phyloP scores from a whole-genome alignment of 1,140 invertebrate genomes.

The Megalopta genalis region DNA sequence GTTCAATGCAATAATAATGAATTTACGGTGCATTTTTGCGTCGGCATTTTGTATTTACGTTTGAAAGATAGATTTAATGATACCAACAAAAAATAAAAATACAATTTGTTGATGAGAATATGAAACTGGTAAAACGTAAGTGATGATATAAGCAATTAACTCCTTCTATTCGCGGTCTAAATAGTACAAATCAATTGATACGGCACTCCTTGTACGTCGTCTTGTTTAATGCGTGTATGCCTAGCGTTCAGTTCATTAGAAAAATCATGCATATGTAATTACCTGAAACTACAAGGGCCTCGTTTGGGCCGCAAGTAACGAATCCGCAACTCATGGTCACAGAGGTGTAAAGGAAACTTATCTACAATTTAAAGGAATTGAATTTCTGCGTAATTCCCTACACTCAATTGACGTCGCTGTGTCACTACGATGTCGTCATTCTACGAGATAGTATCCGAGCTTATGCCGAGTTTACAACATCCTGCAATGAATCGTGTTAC shows the following conservation, averaged over 20 bases:
- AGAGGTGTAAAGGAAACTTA: slow-evolving; percentile 41
- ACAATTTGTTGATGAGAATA: too few species aligned
- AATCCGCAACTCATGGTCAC: slow-evolving; percentile 92
- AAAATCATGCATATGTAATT: slow-evolving; percentile 63
- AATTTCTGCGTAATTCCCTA: slow-evolving; percentile 21
- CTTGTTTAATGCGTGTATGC: background rate
- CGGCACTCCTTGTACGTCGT: slow-evolving; percentile 33
- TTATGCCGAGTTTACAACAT: slow-evolving; percentile 36
- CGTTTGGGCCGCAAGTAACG: slow-evolving; percentile 98
- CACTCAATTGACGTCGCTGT: slow-evolving; percentile 33
- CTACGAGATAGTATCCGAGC: slow-evolving; percentile 6
- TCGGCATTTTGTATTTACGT: background rate
- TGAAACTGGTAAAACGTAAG: background rate
- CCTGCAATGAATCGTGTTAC: background rate
- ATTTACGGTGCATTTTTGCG: background rate
- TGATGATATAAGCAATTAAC: background rate
- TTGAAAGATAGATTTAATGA: background rate
- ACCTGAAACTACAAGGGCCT: slow-evolving; percentile 98
- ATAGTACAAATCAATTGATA: slow-evolving; percentile 35
- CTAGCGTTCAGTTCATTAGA: background rate
- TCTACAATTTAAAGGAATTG: slow-evolving; percentile 29
- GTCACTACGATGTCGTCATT: slow-evolving; percentile 35
- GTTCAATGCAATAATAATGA: background rate
- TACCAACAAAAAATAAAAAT: background rate
- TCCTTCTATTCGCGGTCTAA: background rate